These are phyloP conservation scores for Horisme vitalbata DNA, from an alignment of 2,888 invertebrate genomes.

Conservation along the genomic window DNA sequence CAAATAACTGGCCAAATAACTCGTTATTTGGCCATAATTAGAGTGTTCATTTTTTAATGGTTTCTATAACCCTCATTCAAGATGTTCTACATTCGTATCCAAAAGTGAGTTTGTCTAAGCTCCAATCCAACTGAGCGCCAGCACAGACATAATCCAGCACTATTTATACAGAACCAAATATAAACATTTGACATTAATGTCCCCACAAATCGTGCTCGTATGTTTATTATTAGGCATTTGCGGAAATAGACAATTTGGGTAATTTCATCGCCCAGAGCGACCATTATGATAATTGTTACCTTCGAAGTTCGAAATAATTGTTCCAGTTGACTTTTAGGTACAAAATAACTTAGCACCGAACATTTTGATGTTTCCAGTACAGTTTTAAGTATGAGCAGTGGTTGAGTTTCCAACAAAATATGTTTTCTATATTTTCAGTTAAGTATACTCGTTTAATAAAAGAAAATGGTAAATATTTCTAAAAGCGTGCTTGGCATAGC, in stretches of 20 bases:
- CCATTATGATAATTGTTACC: constrained; percentile 27
- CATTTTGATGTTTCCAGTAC: too few species aligned
- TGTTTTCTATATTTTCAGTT: too few species aligned
- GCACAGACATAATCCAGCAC: constrained; percentile 60
- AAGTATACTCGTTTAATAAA: too few species aligned
- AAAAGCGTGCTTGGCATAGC: too few species aligned
- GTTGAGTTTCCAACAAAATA: too few species aligned
- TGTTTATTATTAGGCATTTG: constrained; percentile 38
- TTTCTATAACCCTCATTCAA: too few species aligned
- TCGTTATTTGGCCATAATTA: too few species aligned
- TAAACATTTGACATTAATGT: constrained; percentile 66
- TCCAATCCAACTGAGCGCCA: constrained; percentile 37
- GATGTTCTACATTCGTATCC: not conserved
- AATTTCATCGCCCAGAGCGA: constrained; percentile 29
- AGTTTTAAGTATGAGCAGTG: too few species aligned
- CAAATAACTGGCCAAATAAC: too few species aligned
- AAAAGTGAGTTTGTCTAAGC: constrained; percentile 1
- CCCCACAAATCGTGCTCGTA: constrained; percentile 47
- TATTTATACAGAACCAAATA: constrained; percentile 71
- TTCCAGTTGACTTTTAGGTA: constrained; percentile 15
- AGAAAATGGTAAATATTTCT: too few species aligned
- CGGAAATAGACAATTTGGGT: constrained; percentile 53
- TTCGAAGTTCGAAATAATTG: constrained; percentile 9
- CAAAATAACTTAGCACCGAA: constrained; percentile 1
- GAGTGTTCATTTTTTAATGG: too few species aligned